These are phyloP conservation scores for Mormyrus hasselquistii DNA, from an alignment of 2,797 vertebrate genomes.

Conservation along the genomic window DNA sequence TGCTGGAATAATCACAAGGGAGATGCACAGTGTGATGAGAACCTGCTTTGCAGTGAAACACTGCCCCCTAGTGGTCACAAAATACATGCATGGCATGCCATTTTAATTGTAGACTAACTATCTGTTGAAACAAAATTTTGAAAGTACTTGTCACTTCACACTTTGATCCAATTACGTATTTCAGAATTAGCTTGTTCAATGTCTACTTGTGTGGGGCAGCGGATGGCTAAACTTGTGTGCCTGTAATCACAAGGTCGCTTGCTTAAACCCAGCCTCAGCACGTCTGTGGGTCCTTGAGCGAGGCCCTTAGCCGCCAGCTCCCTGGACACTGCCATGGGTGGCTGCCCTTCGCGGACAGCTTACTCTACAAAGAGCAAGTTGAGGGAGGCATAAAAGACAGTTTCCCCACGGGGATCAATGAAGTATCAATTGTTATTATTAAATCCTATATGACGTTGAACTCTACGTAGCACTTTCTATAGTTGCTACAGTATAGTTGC, in stretches of 20 bases:
- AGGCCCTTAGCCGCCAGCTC: too few relatives aligned
- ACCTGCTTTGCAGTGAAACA: neutral
- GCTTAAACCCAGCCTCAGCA: too few relatives aligned
- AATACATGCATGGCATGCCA: neutral
- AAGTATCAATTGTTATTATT: neutral
- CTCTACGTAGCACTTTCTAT: neutral
- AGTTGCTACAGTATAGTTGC: neutral
- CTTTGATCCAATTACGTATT: neutral
- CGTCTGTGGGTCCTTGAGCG: too few relatives aligned
- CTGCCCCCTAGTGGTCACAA: slow-evolving; percentile 5
- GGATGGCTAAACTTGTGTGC: too few relatives aligned
- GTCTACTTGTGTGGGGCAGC: neutral
- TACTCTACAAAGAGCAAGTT: too few relatives aligned
- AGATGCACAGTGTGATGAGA: too few relatives aligned
- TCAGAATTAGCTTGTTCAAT: neutral
- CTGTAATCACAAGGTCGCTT: too few relatives aligned
- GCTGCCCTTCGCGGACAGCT: too few relatives aligned
- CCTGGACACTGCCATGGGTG: too few relatives aligned
- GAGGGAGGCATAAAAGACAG: too few relatives aligned
- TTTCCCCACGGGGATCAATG: too few relatives aligned
- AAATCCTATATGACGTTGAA: neutral
- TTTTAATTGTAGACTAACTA: neutral
- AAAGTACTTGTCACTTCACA: neutral
- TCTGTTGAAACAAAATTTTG: neutral
- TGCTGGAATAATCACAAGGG: neutral